A percentile compares a stretch with the other conserved stretches of the same genome.
phyloP scores from a whole-genome alignment of 2,888 invertebrate genomes.

The Agrochola lychnidis region DNA sequence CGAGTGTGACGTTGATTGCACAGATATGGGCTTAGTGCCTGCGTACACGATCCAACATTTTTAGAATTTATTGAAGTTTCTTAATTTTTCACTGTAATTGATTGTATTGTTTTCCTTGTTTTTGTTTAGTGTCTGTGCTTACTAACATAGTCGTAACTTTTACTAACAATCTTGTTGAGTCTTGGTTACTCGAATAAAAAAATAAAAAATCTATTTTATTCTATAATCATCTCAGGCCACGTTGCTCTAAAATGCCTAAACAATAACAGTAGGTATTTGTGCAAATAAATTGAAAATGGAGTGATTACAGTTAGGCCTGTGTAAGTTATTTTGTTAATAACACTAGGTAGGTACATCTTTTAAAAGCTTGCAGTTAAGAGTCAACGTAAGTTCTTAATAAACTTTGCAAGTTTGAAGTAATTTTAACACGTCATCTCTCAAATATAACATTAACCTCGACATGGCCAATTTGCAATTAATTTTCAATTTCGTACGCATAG shows the following conservation, averaged over 20 bases:
- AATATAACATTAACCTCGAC: conserved; percentile 18
- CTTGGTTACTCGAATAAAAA: too few species aligned
- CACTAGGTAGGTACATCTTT: neutral
- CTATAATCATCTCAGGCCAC: too few species aligned
- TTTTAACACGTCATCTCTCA: neutral
- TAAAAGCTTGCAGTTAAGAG: neutral
- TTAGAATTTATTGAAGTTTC: neutral
- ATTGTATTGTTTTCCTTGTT: too few species aligned
- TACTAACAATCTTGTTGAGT: too few species aligned
- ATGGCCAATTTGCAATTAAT: conserved; percentile 10
- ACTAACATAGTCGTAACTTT: too few species aligned
- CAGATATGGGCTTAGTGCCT: conserved; percentile 47
- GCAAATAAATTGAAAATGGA: neutral
- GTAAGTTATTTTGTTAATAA: neutral
- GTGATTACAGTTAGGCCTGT: neutral
- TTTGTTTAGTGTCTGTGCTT: too few species aligned
- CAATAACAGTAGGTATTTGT: neutral
- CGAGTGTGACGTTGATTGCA: conserved; percentile 67
- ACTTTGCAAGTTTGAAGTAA: neutral
- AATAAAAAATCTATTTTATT: too few species aligned
- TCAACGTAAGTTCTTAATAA: neutral
- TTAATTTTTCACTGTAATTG: too few species aligned
- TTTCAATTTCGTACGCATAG: conserved; percentile 23
- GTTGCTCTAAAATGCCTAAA: neutral
- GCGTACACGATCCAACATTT: conserved; percentile 29